Evolutionary conservation across 2,113 vertebrate genomes (phyloP).

Genomic region (Petrocephalus microphthalmus): DNA sequence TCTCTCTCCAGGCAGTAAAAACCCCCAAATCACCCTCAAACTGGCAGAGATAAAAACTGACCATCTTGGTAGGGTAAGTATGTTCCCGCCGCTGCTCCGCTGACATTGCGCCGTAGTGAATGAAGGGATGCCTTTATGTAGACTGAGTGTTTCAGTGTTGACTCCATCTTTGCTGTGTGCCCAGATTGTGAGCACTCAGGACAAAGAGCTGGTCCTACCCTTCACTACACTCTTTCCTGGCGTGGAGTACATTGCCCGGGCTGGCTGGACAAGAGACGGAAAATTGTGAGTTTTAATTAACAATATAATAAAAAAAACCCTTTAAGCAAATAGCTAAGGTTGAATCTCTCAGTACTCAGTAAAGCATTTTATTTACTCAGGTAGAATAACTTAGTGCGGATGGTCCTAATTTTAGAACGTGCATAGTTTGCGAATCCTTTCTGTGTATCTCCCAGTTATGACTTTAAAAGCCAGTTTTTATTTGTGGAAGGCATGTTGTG

Average conservation of each 20-base stretch:
- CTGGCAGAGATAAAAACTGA: slow-evolving; percentile 82
- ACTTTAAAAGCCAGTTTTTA: neutral
- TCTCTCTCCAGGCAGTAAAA: slow-evolving; percentile 80
- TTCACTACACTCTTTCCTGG: slow-evolving; percentile 77
- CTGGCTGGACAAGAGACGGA: slow-evolving; percentile 89
- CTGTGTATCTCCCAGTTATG: neutral
- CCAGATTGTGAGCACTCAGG: slow-evolving; percentile 74
- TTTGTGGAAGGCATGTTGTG: neutral
- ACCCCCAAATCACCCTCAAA: slow-evolving; percentile 85
- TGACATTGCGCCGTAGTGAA: neutral
- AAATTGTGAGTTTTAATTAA: slow-evolving; percentile 69
- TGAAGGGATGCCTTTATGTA: neutral
- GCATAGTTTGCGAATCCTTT: neutral
- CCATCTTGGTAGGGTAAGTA: slow-evolving; percentile 76
- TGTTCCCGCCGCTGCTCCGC: neutral
- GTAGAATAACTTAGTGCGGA: neutral
- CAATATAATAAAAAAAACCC: neutral
- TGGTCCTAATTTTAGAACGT: neutral
- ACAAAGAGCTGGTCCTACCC: slow-evolving; percentile 82
- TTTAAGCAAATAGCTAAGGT: neutral
- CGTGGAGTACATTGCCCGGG: slow-evolving; percentile 87
- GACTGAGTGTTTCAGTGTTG: neutral
- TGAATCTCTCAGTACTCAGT: neutral
- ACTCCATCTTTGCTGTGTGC: slow-evolving; percentile 12
- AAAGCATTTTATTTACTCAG: neutral